Base-by-base conservation (phyloP, 2,888 invertebrate species). In the Pegoplata infirma region DNA sequence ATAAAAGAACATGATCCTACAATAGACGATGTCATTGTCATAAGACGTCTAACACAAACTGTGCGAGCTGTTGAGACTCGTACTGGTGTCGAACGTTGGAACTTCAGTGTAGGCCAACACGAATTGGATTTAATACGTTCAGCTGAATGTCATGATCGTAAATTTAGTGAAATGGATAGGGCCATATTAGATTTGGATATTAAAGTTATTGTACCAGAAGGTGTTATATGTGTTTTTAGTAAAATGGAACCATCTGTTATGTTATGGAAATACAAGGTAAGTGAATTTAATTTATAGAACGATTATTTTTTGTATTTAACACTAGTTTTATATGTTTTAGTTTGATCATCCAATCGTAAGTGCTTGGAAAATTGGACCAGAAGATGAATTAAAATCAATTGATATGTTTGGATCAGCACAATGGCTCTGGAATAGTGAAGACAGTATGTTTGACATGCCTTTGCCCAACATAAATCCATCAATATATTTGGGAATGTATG, bases 81-180 rank as follows among this genome's bases (percentile, higher is more conserved):
- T 63, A 93, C 94, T 8, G 98, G 98, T 2, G 89, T 90, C 51
- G 98, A 98, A 91, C 91, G 97, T 86, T 98, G 98, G 98, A 98
- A 98, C 91, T 98, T 97, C 88, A 97, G 97, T 88, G 98, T 98
- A 19, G 97, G 95, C 0, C 94, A 95, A 82, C 96, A 97, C 88
- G 94, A 97, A 82, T 86, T 98, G 59, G 93, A 93, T 68, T 74
- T 94, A 84, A 85, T 91, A 69, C 89, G 90, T 69, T 89, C 90
- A 53, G 85, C 87, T 40, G 91, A 92, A 76, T 94, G 94, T 73
- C 89, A 86, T 66, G 81, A 85, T 59, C 82, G 83, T 53, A 69
- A 84, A n/a, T 84, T 84, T 12, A 86, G 81, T 47, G 86, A 88
- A 1, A 36, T 86, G 19, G 87, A 89, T 69, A 81, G 86, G 76